Conservation (phyloP, 2,113 vertebrate genomes). For the Hipposideros armiger region DNA sequence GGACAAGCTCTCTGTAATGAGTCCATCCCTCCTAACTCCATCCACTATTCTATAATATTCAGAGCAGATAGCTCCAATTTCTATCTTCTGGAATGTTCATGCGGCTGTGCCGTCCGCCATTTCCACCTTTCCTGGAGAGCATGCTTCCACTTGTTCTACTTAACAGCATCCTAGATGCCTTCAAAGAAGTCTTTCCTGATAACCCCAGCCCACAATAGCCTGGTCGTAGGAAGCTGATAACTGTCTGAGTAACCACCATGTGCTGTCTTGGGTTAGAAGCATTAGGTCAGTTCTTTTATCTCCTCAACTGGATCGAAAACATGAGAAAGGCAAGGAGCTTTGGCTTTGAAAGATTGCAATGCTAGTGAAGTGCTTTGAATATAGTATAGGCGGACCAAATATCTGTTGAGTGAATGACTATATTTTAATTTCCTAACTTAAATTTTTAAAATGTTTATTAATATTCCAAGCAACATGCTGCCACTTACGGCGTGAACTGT, state of each 20-base stretch:
- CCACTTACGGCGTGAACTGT: conserved; percentile 81
- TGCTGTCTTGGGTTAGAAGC: background rate
- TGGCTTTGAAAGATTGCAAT: background rate
- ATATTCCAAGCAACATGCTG: conserved; percentile 77
- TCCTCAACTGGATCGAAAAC: background rate
- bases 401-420: background rate
- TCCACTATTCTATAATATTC: background rate
- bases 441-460: conserved; percentile 72
- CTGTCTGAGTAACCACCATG: background rate
- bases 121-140: background rate
- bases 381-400: conserved; percentile 10
- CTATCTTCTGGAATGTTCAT: background rate
- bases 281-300: background rate
- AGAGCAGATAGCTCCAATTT: background rate
- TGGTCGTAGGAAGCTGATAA: background rate
- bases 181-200: background rate
- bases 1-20: background rate
- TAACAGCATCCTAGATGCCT: background rate
- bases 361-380: background rate
- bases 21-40: too few relatives aligned
- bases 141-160: background rate
- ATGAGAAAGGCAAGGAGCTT: background rate
- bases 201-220: background rate
- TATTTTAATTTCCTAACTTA: conserved; percentile 66
- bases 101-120: background rate